phyloP scores from a whole-genome alignment of 2,113 vertebrate species.

The Orthochromis indermauri region DNA sequence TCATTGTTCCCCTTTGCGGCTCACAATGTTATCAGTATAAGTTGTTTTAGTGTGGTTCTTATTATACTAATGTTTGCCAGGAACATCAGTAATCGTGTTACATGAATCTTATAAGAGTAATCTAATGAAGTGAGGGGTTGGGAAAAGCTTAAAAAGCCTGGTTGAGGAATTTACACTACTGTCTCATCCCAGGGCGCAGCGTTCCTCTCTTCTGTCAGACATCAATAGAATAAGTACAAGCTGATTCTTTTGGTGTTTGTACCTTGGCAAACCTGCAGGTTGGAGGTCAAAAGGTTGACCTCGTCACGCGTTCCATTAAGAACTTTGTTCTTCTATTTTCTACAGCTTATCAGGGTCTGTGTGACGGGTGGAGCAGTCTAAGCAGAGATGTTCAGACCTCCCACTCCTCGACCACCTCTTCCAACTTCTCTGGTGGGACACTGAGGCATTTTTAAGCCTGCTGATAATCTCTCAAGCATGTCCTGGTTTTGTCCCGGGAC shows the following conservation, averaged over 20 bases:
- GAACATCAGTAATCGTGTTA: not conserved
- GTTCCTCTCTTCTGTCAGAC: not conserved
- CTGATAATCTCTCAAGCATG: not conserved
- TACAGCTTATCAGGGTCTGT: not conserved
- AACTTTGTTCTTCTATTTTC: not conserved
- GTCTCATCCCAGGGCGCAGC: not conserved
- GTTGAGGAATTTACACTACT: not conserved
- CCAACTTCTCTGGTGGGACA: not conserved
- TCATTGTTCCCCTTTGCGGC: not conserved
- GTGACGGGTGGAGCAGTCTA: not conserved
- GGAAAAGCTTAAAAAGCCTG: not conserved
- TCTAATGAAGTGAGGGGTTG: not conserved
- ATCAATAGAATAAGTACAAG: not conserved
- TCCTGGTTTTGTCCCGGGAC: not conserved
- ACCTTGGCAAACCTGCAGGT: not conserved
- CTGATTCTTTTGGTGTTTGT: not conserved
- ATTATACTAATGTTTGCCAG: not conserved
- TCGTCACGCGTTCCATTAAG: not conserved
- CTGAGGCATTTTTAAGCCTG: not conserved
- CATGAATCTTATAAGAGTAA: not conserved
- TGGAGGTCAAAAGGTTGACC: not conserved
- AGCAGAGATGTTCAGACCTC: not conserved
- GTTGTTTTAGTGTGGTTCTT: not conserved
- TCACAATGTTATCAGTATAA: not conserved
- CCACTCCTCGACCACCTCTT: not conserved